Evolutionary conservation across 30 jellyfish, hydroid and myxozoan species (phyloP), one percentile per base, ranked within the genome.

Genomic region (Aurelia aurita): DNA sequence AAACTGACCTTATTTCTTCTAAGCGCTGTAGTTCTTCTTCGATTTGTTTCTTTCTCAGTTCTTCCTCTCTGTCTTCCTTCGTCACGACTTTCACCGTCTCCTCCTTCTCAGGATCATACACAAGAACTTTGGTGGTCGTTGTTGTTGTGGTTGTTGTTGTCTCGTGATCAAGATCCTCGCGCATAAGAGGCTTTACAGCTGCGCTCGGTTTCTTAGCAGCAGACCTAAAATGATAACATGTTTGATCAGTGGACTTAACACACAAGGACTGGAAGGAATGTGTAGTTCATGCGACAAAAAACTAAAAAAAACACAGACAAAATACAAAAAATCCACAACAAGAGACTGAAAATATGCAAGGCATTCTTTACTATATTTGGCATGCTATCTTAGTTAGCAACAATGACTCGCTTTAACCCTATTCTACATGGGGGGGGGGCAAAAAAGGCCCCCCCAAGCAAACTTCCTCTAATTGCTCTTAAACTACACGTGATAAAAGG

Each of bases 201-300:
- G 90, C 90, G 34, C 90, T 80, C 21, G 90, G 90, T 31, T 80
- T 78, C 74, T 80, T 80, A n/a, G 90, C 47, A 15, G 82, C 58
- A 66, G 82, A 66, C 35, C 90, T 80, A 43, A 3, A 60, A 35
- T 26, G 5, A 55, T n/a, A 23, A 16, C 6, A 49, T 18, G 7
- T 45, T 43, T 43, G 34, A n/a, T 19, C 54, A 19, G 11, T 46
- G n/a, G 22, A 14, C 43, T 25, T 3, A 15, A 73, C 6, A 22
- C 20, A 39, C 28, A 15, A 39, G 51, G 51, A 39, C 51, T 39
- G 12, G 51, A 39, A 39, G 13, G 13, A 4, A 39, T 39, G 51
- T 39, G 16, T 0, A 39, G 51, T 39, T 39, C 51, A 39, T 0
- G 51, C 51, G 51, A 2, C 51, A 39, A 39, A 9, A 39, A 39